Conservation (phyloP, 2,888 invertebrate genomes). For the Campaea margaritaria region DNA sequence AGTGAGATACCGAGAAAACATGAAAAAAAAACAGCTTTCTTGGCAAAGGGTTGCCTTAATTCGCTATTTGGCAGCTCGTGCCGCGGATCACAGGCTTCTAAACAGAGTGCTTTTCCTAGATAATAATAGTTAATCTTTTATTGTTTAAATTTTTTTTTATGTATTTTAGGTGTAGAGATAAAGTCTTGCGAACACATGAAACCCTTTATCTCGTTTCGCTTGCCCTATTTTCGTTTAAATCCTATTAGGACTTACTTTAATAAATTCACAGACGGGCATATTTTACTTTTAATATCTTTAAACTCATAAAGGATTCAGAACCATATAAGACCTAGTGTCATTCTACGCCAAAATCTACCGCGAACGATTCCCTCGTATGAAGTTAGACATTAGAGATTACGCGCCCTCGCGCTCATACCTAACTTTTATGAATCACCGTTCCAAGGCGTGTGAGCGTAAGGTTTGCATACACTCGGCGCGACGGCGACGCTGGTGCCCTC, state of each 20-base stretch:
- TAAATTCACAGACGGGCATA: no score
- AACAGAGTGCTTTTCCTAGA: no score
- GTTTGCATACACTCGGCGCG: conserved; percentile 43
- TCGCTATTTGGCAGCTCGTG: conserved; percentile 33
- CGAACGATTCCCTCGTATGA: conserved; percentile 18
- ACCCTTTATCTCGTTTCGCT: not conserved
- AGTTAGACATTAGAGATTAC: conserved; percentile 31
- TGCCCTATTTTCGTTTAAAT: no score
- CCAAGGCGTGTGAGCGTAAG: conserved; percentile 33
- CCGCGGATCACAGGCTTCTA: conserved; percentile 15
- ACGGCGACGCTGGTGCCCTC: conserved; percentile 52
- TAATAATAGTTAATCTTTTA: no score
- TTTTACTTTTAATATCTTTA: no score
- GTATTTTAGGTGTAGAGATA: no score
- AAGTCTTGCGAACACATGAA: not conserved
- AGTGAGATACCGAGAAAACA: not conserved
- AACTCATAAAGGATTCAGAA: not conserved
- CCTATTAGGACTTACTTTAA: no score
- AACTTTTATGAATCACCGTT: conserved; percentile 37
- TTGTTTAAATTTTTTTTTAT: no score
- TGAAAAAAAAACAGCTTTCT: conserved; percentile 20
- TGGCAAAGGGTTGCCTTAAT: conserved; percentile 30
- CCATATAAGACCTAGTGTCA: not conserved
- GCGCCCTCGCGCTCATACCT: conserved; percentile 31
- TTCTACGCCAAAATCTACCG: not conserved